These are phyloP conservation scores for Tachysurus fulvidraco DNA, from an alignment of 2,113 vertebrate species.

Conservation along the genomic window DNA sequence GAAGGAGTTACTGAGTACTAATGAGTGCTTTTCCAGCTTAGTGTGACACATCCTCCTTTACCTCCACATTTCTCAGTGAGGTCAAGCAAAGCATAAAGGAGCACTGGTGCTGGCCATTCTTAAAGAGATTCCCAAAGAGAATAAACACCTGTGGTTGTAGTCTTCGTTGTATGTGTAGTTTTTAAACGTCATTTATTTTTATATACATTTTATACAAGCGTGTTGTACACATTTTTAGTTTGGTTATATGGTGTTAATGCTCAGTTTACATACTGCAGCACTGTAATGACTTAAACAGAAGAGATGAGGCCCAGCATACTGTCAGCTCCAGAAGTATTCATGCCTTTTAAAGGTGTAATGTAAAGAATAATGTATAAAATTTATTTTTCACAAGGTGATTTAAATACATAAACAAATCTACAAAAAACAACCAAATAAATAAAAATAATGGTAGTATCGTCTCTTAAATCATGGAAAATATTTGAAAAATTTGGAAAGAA, in stretches of 20 bases:
- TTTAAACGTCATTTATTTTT: background rate
- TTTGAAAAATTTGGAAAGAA: background rate
- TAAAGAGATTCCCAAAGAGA: background rate
- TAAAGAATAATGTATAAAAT: background rate
- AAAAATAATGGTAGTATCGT: background rate
- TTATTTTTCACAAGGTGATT: too few relatives aligned
- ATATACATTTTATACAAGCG: background rate
- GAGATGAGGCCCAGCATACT: background rate
- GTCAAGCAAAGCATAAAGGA: background rate
- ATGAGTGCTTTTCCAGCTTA: slow-evolving; percentile 7
- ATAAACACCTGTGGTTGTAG: background rate
- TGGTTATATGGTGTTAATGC: background rate
- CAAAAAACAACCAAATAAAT: background rate
- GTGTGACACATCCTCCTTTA: background rate
- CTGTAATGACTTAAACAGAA: slow-evolving; percentile 3
- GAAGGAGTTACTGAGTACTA: background rate
- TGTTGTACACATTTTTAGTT: background rate
- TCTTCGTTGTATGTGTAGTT: background rate
- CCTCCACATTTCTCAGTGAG: background rate
- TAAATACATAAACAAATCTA: too few relatives aligned
- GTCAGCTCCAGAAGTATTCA: background rate
- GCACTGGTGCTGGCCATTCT: background rate
- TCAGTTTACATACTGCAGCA: background rate
- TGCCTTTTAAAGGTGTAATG: background rate
- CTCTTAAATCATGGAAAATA: background rate